A percentile compares a stretch with the other conserved stretches of the same genome.
phyloP scores from a whole-genome alignment of 1,140 invertebrate species.

The Tetramorium alpestre region DNA sequence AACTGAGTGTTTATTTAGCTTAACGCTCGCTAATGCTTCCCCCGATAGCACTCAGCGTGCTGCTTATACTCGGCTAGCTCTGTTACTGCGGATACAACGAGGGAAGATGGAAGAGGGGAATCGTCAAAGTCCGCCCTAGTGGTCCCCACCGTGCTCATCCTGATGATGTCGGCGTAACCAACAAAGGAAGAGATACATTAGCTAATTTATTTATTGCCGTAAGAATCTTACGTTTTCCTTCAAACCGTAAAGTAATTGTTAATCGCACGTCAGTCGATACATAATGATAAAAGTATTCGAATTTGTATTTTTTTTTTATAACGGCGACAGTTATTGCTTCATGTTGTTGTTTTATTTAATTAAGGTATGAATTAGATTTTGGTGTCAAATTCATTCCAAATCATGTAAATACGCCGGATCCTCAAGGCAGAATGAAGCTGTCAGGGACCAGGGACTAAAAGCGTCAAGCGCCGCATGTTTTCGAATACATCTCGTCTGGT shows the following conservation, averaged over 20 bases:
- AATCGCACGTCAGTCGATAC: not conserved
- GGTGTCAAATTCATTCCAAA: not conserved
- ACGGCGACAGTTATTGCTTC: not conserved
- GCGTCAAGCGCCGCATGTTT: constrained; percentile 35
- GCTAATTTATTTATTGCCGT: not conserved
- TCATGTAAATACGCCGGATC: not conserved
- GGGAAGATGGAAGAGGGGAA: not conserved
- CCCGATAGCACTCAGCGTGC: constrained; percentile 66
- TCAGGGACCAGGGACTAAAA: not conserved
- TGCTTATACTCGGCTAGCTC: constrained; percentile 72
- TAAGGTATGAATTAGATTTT: not conserved
- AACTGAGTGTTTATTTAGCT: constrained; percentile 77
- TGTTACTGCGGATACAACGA: constrained; percentile 16
- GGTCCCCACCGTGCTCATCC: not conserved
- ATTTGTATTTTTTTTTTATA: not conserved
- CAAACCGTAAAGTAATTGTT: not conserved
- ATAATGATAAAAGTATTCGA: not conserved
- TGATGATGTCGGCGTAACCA: not conserved
- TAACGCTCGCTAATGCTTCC: constrained; percentile 77
- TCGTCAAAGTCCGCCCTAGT: not conserved
- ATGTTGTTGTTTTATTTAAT: not conserved
- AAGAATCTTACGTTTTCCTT: not conserved
- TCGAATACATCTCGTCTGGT: constrained; percentile 28
- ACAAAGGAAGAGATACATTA: not conserved
- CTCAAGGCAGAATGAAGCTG: constrained; percentile 24